Conservation (phyloP, 2,113 vertebrate genomes). For the Nestor notabilis region DNA sequence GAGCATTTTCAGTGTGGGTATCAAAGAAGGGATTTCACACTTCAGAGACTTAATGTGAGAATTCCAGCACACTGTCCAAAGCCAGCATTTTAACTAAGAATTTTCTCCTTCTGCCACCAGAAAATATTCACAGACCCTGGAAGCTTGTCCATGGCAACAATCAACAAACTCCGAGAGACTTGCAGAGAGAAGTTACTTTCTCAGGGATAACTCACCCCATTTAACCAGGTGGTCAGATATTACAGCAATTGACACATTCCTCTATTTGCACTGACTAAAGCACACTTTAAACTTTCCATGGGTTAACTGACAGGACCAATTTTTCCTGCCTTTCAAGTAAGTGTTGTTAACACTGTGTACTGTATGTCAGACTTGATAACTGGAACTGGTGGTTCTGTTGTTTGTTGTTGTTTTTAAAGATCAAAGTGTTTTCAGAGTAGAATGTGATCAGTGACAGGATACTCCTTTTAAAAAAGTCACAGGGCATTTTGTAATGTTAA, state of each 20-base stretch:
- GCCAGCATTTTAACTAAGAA: not conserved
- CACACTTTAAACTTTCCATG: conserved; percentile 40
- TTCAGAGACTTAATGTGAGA: not conserved
- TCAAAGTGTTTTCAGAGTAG: not conserved
- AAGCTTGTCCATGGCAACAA: conserved; percentile 82
- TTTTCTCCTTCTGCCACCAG: conserved; percentile 68
- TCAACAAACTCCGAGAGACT: conserved; percentile 83
- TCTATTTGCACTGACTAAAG: conserved; percentile 59
- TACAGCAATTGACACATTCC: conserved; percentile 63
- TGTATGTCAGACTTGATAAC: not conserved
- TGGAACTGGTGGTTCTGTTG: not conserved
- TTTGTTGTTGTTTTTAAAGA: not conserved
- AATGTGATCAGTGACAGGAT: not conserved
- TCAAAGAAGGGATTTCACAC: not conserved
- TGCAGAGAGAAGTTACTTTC: conserved; percentile 76
- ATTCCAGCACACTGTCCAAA: not conserved
- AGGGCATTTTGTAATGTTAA: conserved; percentile 60
- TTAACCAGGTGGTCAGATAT: not conserved
- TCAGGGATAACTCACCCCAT: conserved; percentile 65
- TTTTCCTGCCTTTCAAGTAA: conserved; percentile 35
- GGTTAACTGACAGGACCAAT: conserved; percentile 57
- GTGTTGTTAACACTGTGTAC: conserved; percentile 22
- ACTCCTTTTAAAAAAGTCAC: not conserved
- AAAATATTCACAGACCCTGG: conserved; percentile 92
- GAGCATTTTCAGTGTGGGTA: not conserved